Conservation (phyloP, 2,113 vertebrate species). For the Oncorhynchus gorbuscha region DNA sequence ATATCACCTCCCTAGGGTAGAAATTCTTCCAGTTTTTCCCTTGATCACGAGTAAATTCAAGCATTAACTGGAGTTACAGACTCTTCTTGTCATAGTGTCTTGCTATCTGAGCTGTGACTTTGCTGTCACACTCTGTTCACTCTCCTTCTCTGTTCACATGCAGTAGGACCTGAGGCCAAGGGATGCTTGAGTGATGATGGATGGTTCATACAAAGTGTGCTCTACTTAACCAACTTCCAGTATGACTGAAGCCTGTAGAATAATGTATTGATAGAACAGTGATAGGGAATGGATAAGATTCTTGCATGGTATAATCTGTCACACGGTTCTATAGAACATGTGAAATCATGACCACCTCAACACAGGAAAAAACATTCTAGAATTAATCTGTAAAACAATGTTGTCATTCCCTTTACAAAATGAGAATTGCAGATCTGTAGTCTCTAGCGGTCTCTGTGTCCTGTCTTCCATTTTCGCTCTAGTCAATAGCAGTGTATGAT, state of each 20-base stretch:
- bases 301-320: neutral
- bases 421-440: neutral
- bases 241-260: neutral
- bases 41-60: neutral
- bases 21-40: neutral
- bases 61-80: neutral
- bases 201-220: neutral
- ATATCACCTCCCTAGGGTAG: too few species aligned
- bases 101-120: conserved; percentile 6
- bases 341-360: neutral
- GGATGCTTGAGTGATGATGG: neutral
- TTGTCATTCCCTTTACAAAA: neutral
- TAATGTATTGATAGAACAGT: neutral
- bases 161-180: neutral
- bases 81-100: neutral
- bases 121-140: neutral
- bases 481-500: neutral
- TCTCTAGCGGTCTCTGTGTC: neutral
- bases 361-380: too few species aligned
- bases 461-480: neutral
- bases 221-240: neutral
- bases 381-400: neutral
- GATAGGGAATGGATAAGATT: neutral
- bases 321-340: neutral
- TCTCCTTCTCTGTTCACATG: neutral